phyloP scores from a whole-genome alignment of 2,797 vertebrate species.

The Esox lucius region DNA sequence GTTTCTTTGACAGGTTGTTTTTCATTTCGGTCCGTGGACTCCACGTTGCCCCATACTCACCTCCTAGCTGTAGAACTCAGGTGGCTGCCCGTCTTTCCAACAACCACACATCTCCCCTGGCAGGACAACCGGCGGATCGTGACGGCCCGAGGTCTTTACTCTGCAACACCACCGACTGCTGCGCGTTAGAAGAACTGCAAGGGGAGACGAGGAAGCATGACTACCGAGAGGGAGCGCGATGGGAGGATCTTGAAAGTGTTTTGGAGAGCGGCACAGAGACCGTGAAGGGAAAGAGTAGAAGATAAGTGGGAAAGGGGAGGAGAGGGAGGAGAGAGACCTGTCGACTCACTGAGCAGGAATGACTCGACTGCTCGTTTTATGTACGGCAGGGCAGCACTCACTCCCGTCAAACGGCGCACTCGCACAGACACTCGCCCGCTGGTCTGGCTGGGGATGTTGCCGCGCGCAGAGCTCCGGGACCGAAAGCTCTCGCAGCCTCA shows the following conservation, averaged over 20 bases:
- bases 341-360: constrained; percentile 57
- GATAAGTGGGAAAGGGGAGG: not conserved
- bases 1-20: constrained; percentile 32
- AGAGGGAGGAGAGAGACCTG: constrained; percentile 17
- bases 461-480: not conserved
- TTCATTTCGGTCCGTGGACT: constrained; percentile 13
- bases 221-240: constrained; percentile 4
- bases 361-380: constrained; percentile 39
- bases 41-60: constrained; percentile 4
- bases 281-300: not conserved
- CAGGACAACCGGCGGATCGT: not conserved
- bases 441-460: constrained; percentile 1
- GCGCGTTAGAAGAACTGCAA: not conserved
- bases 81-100: not conserved
- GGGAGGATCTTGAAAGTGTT: not conserved
- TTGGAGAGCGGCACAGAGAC: constrained; percentile 21
- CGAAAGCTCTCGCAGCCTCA: not conserved
- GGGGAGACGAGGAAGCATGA: not conserved
- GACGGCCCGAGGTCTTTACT: not conserved
- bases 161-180: constrained; percentile 27
- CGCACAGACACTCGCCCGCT: constrained; percentile 12
- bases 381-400: constrained; percentile 41
- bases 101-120: constrained; percentile 3
- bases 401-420: constrained; percentile 14
- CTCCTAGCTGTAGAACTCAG: not conserved